Conservation (phyloP, 2,888 invertebrate species). For the Pogonocherus hispidulus region DNA sequence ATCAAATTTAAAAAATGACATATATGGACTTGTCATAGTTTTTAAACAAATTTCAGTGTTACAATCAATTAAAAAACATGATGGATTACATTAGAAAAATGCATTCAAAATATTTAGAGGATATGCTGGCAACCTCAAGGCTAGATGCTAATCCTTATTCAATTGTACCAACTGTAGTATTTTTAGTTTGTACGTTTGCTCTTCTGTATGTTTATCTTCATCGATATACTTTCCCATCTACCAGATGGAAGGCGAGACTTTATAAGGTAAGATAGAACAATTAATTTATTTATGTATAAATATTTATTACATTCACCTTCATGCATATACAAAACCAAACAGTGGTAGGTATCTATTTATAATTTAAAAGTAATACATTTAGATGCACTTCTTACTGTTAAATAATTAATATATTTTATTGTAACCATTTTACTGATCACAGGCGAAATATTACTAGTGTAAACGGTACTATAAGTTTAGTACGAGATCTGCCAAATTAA, state of each 20-base stretch:
- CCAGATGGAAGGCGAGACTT: conserved; percentile 52
- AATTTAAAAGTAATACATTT: no score
- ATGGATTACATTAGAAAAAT: conserved; percentile 27
- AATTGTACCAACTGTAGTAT: conserved; percentile 53
- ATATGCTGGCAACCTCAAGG: conserved; percentile 46
- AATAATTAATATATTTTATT: no score
- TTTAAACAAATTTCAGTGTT: conserved; percentile 13
- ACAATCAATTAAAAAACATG: not conserved
- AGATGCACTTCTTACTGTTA: no score
- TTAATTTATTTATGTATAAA: not conserved
- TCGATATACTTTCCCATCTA: conserved; percentile 46
- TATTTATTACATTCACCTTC: not conserved
- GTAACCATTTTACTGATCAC: no score
- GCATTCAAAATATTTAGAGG: conserved; percentile 52
- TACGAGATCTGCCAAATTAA: no score
- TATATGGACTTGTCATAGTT: conserved; percentile 5
- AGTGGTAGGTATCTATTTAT: no score
- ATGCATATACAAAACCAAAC: not conserved
- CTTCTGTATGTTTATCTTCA: conserved; percentile 53
- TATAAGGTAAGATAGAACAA: conserved; percentile 47
- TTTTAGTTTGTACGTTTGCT: conserved; percentile 52
- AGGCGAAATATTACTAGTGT: no score
- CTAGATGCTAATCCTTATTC: conserved; percentile 46
- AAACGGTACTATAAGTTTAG: no score
- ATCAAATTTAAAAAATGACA: no score